These are phyloP conservation scores for Eueremaeus valkanovi DNA, from an alignment of 2,888 invertebrate genomes.

Conservation along the genomic window DNA sequence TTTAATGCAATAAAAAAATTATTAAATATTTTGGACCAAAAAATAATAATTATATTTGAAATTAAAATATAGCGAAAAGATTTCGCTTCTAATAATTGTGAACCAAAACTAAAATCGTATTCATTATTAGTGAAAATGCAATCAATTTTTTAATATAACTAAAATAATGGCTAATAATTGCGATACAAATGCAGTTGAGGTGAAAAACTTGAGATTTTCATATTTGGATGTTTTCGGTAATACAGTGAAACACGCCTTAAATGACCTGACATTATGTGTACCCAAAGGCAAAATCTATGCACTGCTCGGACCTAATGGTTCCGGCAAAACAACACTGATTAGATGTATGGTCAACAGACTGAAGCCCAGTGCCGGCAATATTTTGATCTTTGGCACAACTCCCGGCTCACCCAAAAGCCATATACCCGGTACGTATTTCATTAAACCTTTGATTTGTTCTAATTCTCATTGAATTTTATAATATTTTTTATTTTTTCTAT, in stretches of 20 bases:
- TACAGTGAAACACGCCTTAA: not conserved
- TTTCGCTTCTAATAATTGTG: too few relatives aligned
- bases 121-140: not conserved
- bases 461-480: not conserved
- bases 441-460: not conserved
- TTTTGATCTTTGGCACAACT: conserved; percentile 3
- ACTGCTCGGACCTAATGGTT: conserved; percentile 37
- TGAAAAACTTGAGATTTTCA: not conserved
- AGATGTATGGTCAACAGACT: conserved; percentile 34
- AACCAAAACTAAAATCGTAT: not conserved
- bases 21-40: too few relatives aligned
- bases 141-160: not conserved
- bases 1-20: too few relatives aligned
- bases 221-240: conserved; percentile 12
- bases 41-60: too few relatives aligned
- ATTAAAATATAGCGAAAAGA: too few relatives aligned
- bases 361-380: conserved; percentile 4
- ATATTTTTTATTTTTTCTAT: not conserved
- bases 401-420: conserved; percentile 16
- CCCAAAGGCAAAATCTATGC: conserved; percentile 19
- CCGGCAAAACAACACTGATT: conserved; percentile 37
- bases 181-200: not conserved
- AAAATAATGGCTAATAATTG: not conserved
- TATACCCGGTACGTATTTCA: conserved; percentile 1
- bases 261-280: not conserved